Percentiles rank a stretch among this genome's conserved stretches.
Conservation (phyloP, 2,113 vertebrate genomes). For the Hymenochirus boettgeri region DNA sequence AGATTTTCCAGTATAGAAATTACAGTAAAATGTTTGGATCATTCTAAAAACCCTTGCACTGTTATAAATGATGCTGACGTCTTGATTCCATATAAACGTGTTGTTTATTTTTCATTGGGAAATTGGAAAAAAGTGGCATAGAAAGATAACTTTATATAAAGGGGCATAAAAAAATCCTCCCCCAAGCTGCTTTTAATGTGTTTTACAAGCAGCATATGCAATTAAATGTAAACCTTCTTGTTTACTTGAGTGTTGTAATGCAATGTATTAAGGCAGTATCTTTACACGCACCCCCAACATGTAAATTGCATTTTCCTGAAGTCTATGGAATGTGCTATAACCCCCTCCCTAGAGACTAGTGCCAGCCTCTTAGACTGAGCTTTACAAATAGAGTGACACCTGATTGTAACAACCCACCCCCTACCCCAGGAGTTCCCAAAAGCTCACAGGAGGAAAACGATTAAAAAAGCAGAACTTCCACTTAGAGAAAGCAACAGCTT, state of each 20-base stretch:
- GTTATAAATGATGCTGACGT: no score
- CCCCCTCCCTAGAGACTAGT: conserved; percentile 8
- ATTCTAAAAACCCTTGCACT: no score
- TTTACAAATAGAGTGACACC: conserved; percentile 15
- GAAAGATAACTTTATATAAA: no score
- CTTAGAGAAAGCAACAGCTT: neutral
- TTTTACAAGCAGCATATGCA: no score
- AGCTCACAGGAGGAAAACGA: neutral
- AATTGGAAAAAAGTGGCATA: no score
- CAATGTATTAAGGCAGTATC: neutral
- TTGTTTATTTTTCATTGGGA: no score
- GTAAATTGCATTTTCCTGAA: conserved; percentile 7
- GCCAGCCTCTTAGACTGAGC: conserved; percentile 3
- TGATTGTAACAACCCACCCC: neutral
- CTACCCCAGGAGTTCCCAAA: conserved; percentile 12
- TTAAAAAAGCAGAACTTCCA: neutral
- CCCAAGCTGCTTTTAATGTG: no score
- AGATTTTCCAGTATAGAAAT: no score
- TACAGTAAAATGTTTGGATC: no score
- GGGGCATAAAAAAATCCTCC: no score
- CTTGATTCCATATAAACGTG: no score
- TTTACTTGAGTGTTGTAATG: neutral
- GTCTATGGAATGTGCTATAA: conserved; percentile 13
- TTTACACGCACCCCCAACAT: neutral
- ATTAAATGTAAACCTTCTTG: neutral